phyloP scores from a whole-genome alignment of 2,797 vertebrate species.

The Chloroceryle inda region DNA sequence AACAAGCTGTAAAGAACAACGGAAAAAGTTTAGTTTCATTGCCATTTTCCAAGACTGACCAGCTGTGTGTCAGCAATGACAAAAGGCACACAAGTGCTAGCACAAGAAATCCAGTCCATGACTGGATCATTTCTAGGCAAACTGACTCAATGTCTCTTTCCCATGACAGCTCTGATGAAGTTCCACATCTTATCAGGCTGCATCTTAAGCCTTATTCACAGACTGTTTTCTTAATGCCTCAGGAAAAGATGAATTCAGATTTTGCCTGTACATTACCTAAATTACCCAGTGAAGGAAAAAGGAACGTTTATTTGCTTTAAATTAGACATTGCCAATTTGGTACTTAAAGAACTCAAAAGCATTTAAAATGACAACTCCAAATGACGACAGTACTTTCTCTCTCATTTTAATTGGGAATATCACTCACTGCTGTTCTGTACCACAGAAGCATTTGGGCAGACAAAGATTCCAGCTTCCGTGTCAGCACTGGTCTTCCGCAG shows the following conservation, averaged over 20 bases:
- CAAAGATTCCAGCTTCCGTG: not conserved
- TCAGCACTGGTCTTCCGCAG: not conserved
- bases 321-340: not conserved
- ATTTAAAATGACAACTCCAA: not conserved
- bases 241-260: not conserved
- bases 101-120: not conserved
- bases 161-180: not conserved
- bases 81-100: not conserved
- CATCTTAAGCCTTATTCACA: not conserved
- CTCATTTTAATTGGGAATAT: not conserved
- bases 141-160: not conserved
- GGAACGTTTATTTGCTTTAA: not conserved
- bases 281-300: not conserved
- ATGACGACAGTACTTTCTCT: not conserved
- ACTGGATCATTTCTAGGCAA: not conserved
- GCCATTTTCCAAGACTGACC: not conserved
- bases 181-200: not conserved
- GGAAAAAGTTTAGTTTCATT: not conserved
- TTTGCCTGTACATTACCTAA: not conserved
- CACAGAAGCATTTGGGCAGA: not conserved
- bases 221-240: not conserved
- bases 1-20: not conserved
- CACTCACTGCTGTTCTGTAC: not conserved
- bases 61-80: not conserved
- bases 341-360: not conserved